Evolutionary conservation across 1,140 invertebrate species (phyloP).

Genomic region (Macrostomum lignano): DNA sequence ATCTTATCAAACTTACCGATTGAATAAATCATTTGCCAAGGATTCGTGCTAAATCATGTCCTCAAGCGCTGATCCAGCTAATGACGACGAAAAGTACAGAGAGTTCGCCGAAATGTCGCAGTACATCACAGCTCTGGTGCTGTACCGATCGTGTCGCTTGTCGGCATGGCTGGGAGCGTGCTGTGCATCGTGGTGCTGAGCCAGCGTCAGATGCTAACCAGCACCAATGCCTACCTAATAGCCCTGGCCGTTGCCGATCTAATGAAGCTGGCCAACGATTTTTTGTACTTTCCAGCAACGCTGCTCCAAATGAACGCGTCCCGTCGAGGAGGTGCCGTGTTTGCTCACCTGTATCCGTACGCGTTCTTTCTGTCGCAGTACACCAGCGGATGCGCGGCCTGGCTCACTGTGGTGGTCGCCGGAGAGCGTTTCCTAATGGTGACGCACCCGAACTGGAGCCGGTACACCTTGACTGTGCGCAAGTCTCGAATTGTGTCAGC

Average conservation of each 20-base stretch:
- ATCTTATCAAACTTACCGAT: too few species aligned
- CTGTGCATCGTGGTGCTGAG: slow-evolving; percentile 43
- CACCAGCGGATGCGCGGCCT: slow-evolving; percentile 13
- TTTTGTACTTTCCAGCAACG: slow-evolving; percentile 37
- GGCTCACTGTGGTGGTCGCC: slow-evolving; percentile 8
- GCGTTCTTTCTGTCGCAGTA: slow-evolving; percentile 20
- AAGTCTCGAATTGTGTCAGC: slow-evolving; percentile 11
- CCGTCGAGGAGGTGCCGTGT: slow-evolving; percentile 8
- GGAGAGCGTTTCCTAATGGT: slow-evolving; percentile 7
- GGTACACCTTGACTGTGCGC: not conserved
- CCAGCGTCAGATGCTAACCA: slow-evolving; percentile 38
- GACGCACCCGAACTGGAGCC: not conserved
- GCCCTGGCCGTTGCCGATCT: slow-evolving; percentile 43
- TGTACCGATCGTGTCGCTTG: slow-evolving; percentile 38
- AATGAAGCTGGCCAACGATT: slow-evolving; percentile 39
- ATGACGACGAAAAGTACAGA: too few species aligned
- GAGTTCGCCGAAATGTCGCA: slow-evolving; percentile 13
- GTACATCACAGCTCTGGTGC: slow-evolving; percentile 24
- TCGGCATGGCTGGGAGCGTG: slow-evolving; percentile 41
- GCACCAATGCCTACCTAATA: slow-evolving; percentile 43
- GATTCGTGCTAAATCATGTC: too few species aligned
- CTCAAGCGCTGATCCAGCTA: too few species aligned
- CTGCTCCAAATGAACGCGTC: slow-evolving; percentile 11
- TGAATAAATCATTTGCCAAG: too few species aligned
- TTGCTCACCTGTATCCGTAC: slow-evolving; percentile 16